Evolutionary conservation across 2,888 invertebrate species (phyloP), one percentile per base, ranked within the genome.

Genomic region (Agrypnus murinus): DNA sequence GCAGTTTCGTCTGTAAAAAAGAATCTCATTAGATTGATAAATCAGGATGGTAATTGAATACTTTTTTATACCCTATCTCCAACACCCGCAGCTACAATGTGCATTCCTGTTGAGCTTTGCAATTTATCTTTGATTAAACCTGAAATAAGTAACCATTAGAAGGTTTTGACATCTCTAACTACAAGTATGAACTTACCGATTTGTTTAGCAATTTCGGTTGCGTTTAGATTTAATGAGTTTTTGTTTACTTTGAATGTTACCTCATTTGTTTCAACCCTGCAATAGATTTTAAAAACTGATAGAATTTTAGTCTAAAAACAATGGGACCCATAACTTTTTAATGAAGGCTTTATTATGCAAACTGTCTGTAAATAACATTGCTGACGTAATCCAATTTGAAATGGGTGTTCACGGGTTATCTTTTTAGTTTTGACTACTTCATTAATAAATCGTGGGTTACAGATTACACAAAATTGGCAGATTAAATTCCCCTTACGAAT

Each of bases 241-340:
- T 89, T 89, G 67, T 88, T 88, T 1, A 94, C 93, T 86, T 90
- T 92, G 82, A 94, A 95, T 0, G 91, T 91, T 0, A 96, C 93
- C 85, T 94, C 93, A 74, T 92, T 91, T 12, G 89, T 88, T 77
- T 92, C 92, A 71, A 94, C 92, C 73, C 95, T 92, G n/a, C 6
- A 55, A 55, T 81, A 65, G 5, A 25, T 25, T 5, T 3, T 2
- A 88, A 88, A 75, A 78, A 76, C 1, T 3, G 1, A 17, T 46
- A n/a, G 12, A 1, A 25, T 14, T 9, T 1, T 6, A 1, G 9
- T 9, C 8, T n/a, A n/a, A 58, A 66, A 66, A 45, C 15, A 57
- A 19, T 38, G n/a, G n/a, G n/a, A n/a, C n/a, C n/a, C n/a, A n/a
- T n/a, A n/a, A n/a, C n/a, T n/a, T n/a, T n/a, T n/a, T n/a, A n/a